Conservation (phyloP, 2,113 vertebrate species). For the Procavia capensis region DNA sequence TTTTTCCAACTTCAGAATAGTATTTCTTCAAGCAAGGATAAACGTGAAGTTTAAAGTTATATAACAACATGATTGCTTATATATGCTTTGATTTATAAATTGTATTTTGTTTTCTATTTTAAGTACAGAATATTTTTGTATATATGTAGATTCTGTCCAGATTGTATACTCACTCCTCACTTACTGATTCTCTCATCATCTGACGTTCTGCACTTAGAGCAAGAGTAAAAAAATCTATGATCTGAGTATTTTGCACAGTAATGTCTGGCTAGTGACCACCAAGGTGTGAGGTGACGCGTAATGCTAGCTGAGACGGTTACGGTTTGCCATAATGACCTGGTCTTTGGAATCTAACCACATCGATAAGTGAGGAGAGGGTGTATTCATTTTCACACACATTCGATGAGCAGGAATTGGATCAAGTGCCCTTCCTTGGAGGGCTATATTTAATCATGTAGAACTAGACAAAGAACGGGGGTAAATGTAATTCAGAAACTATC, state of each 20-base stretch:
- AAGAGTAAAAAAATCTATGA: too few relatives aligned
- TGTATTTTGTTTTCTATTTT: neutral
- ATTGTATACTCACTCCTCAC: neutral
- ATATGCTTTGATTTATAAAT: constrained; percentile 15
- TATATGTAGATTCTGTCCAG: neutral
- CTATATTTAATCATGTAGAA: neutral
- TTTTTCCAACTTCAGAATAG: constrained; percentile 1
- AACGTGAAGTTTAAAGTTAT: constrained; percentile 34
- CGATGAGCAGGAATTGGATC: neutral
- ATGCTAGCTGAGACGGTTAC: too few relatives aligned
- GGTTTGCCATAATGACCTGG: too few relatives aligned
- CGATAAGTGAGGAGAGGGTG: too few relatives aligned
- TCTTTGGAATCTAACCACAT: too few relatives aligned
- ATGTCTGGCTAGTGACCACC: too few relatives aligned
- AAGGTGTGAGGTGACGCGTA: too few relatives aligned
- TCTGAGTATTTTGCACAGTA: too few relatives aligned
- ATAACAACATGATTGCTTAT: neutral
- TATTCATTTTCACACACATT: neutral
- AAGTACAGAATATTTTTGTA: neutral
- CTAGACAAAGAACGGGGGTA: neutral
- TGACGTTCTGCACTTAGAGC: too few relatives aligned
- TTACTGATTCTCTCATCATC: too few relatives aligned
- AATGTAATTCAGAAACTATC: neutral
- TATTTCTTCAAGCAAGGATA: constrained; percentile 16
- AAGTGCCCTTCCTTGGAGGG: neutral